Percentiles rank a stretch among this genome's conserved stretches.
These are phyloP conservation scores for Moxostoma hubbsi DNA, from an alignment of 2,797 vertebrate species.

Conservation along the genomic window DNA sequence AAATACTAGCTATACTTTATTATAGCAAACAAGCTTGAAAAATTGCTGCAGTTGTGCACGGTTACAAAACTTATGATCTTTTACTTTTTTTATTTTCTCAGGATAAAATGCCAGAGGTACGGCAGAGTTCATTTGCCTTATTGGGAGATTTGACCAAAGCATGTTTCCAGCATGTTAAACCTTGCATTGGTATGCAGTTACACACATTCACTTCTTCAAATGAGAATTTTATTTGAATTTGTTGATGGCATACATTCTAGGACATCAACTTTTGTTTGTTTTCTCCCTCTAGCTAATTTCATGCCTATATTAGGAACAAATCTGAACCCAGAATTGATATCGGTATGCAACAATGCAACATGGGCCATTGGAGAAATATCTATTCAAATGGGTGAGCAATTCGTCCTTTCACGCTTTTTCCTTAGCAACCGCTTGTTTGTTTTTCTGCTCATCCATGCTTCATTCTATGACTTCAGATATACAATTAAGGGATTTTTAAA, in stretches of 20 bases:
- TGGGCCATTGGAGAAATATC: conserved; percentile 98
- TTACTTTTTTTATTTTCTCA: conserved; percentile 59
- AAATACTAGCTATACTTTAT: too few relatives aligned
- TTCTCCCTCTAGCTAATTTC: conserved; percentile 84
- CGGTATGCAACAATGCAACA: conserved; percentile 97
- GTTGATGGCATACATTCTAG: background rate
- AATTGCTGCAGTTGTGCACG: background rate
- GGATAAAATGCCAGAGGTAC: conserved; percentile 98
- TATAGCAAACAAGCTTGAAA: too few relatives aligned
- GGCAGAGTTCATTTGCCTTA: conserved; percentile 95
- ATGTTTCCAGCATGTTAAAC: conserved; percentile 95
- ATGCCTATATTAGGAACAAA: conserved; percentile 96
- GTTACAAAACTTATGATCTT: background rate
- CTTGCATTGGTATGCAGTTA: conserved; percentile 86
- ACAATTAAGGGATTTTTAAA: background rate
- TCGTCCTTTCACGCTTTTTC: conserved; percentile 1
- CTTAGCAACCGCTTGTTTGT: background rate
- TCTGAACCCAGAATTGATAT: conserved; percentile 96
- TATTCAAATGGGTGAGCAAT: conserved; percentile 93
- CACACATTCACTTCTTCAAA: background rate
- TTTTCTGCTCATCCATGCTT: background rate
- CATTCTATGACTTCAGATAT: background rate
- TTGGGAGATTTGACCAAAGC: conserved; percentile 95
- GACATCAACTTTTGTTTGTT: conserved; percentile 11
- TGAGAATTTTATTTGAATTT: background rate